Evolutionary conservation across 2,113 vertebrate species (phyloP).

Genomic region (Serilophus lunatus): DNA sequence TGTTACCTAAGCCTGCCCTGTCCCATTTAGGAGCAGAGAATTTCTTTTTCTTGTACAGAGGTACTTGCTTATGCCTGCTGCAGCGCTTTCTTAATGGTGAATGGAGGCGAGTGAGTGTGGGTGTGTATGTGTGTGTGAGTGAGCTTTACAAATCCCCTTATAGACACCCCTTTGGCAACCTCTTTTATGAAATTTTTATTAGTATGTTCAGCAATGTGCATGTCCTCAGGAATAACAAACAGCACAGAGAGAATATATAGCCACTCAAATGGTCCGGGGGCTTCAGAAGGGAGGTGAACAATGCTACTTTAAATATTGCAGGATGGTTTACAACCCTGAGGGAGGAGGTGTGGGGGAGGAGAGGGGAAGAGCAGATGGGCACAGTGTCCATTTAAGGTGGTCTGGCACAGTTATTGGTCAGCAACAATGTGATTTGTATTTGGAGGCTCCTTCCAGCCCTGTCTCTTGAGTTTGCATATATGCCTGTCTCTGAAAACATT

Average conservation of each 20-base stretch:
- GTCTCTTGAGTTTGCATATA: background rate
- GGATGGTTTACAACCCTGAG: slow-evolving; percentile 63
- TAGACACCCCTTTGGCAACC: slow-evolving; percentile 37
- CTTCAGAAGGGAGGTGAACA: slow-evolving; percentile 46
- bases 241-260: slow-evolving; percentile 53
- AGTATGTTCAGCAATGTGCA: slow-evolving; percentile 64
- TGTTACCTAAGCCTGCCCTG: background rate
- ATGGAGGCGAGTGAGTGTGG: background rate
- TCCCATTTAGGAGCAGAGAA: background rate
- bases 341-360: slow-evolving; percentile 54
- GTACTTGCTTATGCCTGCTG: slow-evolving; percentile 19
- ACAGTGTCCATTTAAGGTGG: slow-evolving; percentile 67
- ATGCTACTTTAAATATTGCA: slow-evolving; percentile 67
- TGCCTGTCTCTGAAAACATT: background rate
- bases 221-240: slow-evolving; percentile 66
- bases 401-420: slow-evolving; percentile 59
- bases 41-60: background rate
- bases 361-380: slow-evolving; percentile 61
- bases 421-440: background rate
- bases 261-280: slow-evolving; percentile 28
- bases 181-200: slow-evolving; percentile 72
- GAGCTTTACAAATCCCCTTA: slow-evolving; percentile 34
- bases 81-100: slow-evolving; percentile 12
- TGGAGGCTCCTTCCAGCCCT: background rate
- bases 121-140: background rate